These are phyloP conservation scores for Neosalanx taihuensis DNA, from an alignment of 2,797 vertebrate genomes.

Conservation along the genomic window DNA sequence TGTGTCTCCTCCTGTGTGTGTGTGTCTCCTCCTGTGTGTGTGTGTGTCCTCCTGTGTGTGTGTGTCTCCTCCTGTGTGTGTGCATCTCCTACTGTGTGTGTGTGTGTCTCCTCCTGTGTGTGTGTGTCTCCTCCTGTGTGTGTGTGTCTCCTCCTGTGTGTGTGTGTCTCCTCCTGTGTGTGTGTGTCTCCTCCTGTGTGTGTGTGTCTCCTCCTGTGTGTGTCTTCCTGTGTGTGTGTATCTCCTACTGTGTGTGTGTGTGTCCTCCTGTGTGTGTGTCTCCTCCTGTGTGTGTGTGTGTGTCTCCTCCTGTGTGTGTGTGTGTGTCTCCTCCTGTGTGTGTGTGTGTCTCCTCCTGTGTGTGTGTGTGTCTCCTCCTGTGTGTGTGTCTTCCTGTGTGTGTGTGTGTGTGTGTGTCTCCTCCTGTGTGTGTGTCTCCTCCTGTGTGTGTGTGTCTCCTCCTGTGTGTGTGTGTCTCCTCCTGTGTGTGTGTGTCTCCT, in stretches of 20 bases:
- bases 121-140: conserved; percentile 12
- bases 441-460: not conserved
- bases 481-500: conserved; percentile 1
- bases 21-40: conserved; percentile 9
- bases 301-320: conserved; percentile 6
- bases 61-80: not conserved
- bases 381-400: no score
- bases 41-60: not conserved
- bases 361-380: not conserved
- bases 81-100: not conserved
- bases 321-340: not conserved
- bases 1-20: conserved; percentile 2
- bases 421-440: not conserved
- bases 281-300: not conserved
- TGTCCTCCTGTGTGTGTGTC: not conserved
- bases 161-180: conserved; percentile 17
- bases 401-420: conserved; percentile 24
- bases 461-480: not conserved
- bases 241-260: conserved; percentile 17
- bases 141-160: conserved; percentile 14
- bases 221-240: conserved; percentile 23
- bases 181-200: no score
- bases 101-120: conserved; percentile 5
- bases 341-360: not conserved
- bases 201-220: no score